Base-by-base conservation (phyloP, 2,113 vertebrate species). In the Tetrao urogallus region DNA sequence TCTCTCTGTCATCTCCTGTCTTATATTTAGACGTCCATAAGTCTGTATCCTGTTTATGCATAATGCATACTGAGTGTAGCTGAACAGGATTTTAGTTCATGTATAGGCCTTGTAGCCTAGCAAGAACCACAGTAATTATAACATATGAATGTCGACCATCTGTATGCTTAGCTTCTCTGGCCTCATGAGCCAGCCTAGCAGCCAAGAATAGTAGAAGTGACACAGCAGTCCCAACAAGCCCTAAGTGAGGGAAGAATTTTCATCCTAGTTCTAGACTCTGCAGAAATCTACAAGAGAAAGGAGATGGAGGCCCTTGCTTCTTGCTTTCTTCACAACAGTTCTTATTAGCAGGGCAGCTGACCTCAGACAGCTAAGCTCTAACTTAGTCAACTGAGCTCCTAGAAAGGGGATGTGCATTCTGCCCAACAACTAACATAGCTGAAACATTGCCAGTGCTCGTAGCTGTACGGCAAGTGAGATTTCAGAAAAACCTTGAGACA, bases 321-420 rank as follows among this genome's bases (percentile, higher is more conserved):
- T 27, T 20, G 19, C 24, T 56, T 80, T 83, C 54, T 56, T 76
- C 58, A 56, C 22, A 87, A 52, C 7, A 34, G 25, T 11, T 50
- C 50, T 71, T 63, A 74, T 5, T 45, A 78, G 40, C 45, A 82
- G 12, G 66, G 36, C 5, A 82, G 11, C n/a, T 66, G 73, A 74
- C 40, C 7, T 83, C 25, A 65, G 56, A 4, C 45, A 63, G 47
- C 28, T 70, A 28, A 90, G 57, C 38, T 65, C 47, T 43, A 32
- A 34, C 11, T 24, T 5, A 87, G 32, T 11, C 47, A 78, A 5
- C 0, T 0, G 21, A 1, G 4, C 25, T 75, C 50, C 56, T 36
- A 60, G 20, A 75, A 54, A 25, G 8, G 27, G 20, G 7, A 7
- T 83, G 61, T 0, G 1, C 27, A 19, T 27, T 0, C 0, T 61